Evolutionary conservation across 2,797 vertebrate species (phyloP).

Genomic region (Sebastolobus alascanus): DNA sequence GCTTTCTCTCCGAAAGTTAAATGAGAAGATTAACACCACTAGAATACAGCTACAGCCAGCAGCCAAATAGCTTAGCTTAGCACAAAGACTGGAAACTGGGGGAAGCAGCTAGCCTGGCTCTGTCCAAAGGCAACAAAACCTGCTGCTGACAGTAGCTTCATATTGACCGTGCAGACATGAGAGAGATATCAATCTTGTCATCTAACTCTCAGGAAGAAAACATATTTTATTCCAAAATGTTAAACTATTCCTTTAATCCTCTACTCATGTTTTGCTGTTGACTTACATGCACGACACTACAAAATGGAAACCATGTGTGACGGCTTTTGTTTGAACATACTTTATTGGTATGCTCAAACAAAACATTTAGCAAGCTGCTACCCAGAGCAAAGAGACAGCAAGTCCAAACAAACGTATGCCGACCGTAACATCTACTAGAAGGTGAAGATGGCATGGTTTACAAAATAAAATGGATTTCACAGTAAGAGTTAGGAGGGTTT

Average conservation of each 20-base stretch:
- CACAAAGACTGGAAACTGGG: neutral
- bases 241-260: neutral
- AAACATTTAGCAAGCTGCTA: neutral
- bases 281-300: neutral
- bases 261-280: neutral
- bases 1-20: neutral
- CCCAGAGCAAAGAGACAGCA: neutral
- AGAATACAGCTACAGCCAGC: no score
- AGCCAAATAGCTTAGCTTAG: neutral
- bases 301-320: neutral
- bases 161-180: no score
- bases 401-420: neutral
- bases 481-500: neutral
- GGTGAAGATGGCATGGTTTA: neutral
- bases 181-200: no score
- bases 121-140: no score
- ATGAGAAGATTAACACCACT: neutral
- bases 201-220: no score
- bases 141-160: no score
- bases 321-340: neutral
- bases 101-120: no score
- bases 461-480: neutral
- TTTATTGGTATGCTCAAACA: neutral
- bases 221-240: no score
- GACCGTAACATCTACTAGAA: neutral